These are phyloP conservation scores for Poecilia wingei DNA, from an alignment of 2,797 vertebrate species.

Conservation along the genomic window DNA sequence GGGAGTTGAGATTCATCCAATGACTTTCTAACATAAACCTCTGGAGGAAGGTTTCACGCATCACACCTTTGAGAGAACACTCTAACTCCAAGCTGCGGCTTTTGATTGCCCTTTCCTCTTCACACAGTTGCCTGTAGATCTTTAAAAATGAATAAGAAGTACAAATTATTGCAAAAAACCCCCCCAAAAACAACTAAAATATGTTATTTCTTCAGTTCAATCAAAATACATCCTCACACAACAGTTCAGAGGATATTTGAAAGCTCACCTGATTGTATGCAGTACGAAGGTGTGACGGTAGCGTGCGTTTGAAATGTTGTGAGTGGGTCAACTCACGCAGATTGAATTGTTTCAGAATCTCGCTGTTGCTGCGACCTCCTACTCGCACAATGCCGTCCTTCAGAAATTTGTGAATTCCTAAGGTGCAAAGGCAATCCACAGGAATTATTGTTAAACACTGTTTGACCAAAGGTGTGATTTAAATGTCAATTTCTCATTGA, in stretches of 20 bases:
- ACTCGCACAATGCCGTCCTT: conserved; percentile 86
- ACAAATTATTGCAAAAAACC: neutral
- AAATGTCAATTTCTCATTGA: neutral
- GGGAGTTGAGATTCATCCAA: conserved; percentile 79
- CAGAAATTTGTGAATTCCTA: conserved; percentile 87
- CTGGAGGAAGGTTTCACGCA: conserved; percentile 80
- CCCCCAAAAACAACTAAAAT: neutral
- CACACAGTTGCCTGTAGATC: conserved; percentile 78
- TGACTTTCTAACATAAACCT: conserved; percentile 78
- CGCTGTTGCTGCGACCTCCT: conserved; percentile 91
- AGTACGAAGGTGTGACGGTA: conserved; percentile 73
- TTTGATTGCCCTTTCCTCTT: conserved; percentile 67
- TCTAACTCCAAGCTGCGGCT: conserved; percentile 70
- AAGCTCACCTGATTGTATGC: conserved; percentile 81
- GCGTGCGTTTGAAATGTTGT: conserved; percentile 39
- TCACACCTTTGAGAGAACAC: conserved; percentile 80
- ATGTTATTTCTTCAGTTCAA: neutral
- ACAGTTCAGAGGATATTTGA: neutral
- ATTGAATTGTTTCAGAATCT: conserved; percentile 84
- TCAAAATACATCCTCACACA: neutral
- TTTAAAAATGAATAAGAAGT: conserved; percentile 48
- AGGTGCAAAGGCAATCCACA: conserved; percentile 32
- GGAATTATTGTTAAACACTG: neutral
- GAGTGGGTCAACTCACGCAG: conserved; percentile 82
- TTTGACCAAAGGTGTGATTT: neutral